Percentiles rank a stretch among this genome's conserved stretches.
Evolutionary conservation across 1,140 invertebrate genomes (phyloP).

Genomic region (Sarcophaga bullata): DNA sequence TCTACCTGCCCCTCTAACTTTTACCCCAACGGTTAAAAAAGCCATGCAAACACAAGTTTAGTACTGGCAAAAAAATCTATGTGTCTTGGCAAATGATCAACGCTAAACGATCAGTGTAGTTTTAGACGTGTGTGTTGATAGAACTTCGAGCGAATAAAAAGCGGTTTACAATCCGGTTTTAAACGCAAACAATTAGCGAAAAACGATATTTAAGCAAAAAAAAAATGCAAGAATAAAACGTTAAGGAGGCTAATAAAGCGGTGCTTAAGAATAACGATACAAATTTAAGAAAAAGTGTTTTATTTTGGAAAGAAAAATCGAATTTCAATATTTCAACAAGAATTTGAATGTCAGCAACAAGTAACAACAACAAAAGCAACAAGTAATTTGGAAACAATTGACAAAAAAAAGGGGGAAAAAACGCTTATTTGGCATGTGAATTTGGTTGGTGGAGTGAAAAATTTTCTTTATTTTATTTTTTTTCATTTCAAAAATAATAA

Average conservation of each 20-base stretch:
- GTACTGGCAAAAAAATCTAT: neutral
- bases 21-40: neutral
- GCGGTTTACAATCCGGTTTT: neutral
- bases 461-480: neutral
- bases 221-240: neutral
- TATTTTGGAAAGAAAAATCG: neutral
- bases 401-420: neutral
- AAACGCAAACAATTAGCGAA: neutral
- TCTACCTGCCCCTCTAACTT: neutral
- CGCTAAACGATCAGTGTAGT: conserved; percentile 31
- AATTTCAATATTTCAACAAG: conserved; percentile 1
- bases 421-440: conserved; percentile 11
- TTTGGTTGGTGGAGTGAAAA: neutral
- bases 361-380: neutral
- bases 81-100: neutral
- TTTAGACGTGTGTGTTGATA: conserved; percentile 29
- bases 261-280: too few relatives aligned
- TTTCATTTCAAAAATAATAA: neutral
- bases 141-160: neutral
- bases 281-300: too few relatives aligned
- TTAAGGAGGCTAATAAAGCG: neutral
- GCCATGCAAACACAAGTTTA: neutral
- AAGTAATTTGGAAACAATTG: neutral
- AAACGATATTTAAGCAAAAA: neutral
- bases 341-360: neutral